These are phyloP conservation scores for Drosophila yakuba DNA, from an alignment of 1,140 invertebrate species.

Conservation along the genomic window DNA sequence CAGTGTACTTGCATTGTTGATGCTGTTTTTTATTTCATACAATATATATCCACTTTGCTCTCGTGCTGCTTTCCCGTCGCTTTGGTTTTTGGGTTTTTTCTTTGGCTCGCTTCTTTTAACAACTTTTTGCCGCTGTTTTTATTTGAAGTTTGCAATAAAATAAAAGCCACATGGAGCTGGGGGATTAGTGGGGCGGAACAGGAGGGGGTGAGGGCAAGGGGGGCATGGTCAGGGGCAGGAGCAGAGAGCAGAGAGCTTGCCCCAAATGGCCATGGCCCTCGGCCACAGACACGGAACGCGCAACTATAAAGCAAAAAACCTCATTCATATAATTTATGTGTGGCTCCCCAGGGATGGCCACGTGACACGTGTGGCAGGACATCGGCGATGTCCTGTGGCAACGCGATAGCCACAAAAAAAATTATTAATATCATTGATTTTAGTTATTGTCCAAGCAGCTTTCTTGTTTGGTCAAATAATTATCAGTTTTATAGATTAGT, in stretches of 20 bases:
- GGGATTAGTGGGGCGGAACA: slow-evolving; percentile 17
- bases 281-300: slow-evolving; percentile 59
- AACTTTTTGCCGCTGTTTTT: slow-evolving; percentile 51
- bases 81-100: not conserved
- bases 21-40: slow-evolving; percentile 37
- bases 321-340: slow-evolving; percentile 58
- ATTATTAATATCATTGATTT: no score
- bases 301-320: slow-evolving; percentile 61
- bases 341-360: slow-evolving; percentile 29
- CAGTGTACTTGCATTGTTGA: slow-evolving; percentile 13
- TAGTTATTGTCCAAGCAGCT: no score
- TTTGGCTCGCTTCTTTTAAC: slow-evolving; percentile 36
- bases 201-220: not conserved
- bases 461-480: no score
- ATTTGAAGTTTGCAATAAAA: slow-evolving; percentile 64
- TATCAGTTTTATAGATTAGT: no score
- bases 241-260: slow-evolving; percentile 21
- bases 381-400: not conserved
- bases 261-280: slow-evolving; percentile 42
- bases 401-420: not conserved
- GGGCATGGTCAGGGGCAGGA: slow-evolving; percentile 4
- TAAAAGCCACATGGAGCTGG: slow-evolving; percentile 48
- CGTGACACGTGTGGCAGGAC: slow-evolving; percentile 23
- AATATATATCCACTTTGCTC: slow-evolving; percentile 35
- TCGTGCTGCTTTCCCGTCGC: not conserved